phyloP scores from a whole-genome alignment of 2,888 invertebrate species.

The Nemotelus pantherinus region DNA sequence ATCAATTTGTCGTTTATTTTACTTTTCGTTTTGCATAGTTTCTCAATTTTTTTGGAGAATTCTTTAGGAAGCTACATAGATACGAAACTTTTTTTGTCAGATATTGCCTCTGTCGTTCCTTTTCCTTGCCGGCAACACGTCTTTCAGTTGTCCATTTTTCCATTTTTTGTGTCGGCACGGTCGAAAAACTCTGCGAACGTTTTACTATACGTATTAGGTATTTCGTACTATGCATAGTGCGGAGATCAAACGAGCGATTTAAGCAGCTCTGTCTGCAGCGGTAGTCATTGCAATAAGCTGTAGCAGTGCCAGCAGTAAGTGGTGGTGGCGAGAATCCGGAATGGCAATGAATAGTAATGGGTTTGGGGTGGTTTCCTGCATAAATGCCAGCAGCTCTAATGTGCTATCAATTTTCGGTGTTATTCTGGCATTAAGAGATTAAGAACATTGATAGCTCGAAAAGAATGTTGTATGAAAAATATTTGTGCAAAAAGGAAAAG shows the following conservation, averaged over 20 bases:
- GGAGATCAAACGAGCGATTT: too few relatives aligned
- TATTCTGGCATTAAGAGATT: constrained; percentile 49
- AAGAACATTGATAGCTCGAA: constrained; percentile 44
- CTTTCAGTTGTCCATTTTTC: constrained; percentile 34
- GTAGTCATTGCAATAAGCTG: constrained; percentile 33
- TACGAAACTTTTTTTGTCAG: constrained; percentile 13
- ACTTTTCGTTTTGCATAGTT: constrained; percentile 21
- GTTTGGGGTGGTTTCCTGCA: constrained; percentile 42
- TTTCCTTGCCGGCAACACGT: not conserved
- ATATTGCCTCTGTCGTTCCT: not conserved
- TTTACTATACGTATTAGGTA: not conserved
- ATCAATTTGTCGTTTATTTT: constrained; percentile 42
- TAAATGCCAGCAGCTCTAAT: constrained; percentile 45
- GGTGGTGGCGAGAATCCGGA: constrained; percentile 16
- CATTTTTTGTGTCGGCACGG: constrained; percentile 1
- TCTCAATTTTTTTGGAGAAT: constrained; percentile 6
- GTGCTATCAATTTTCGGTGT: constrained; percentile 50
- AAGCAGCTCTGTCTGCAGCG: constrained; percentile 10
- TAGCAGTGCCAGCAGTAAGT: not conserved
- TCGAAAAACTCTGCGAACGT: not conserved
- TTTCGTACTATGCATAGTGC: too few relatives aligned
- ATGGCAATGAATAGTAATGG: constrained; percentile 44
- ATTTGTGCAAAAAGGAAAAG: too few relatives aligned
- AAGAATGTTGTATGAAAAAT: too few relatives aligned
- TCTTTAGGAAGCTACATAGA: not conserved